Evolutionary conservation across 1,140 invertebrate species (phyloP).

Genomic region (Leptopilina boulardi): DNA sequence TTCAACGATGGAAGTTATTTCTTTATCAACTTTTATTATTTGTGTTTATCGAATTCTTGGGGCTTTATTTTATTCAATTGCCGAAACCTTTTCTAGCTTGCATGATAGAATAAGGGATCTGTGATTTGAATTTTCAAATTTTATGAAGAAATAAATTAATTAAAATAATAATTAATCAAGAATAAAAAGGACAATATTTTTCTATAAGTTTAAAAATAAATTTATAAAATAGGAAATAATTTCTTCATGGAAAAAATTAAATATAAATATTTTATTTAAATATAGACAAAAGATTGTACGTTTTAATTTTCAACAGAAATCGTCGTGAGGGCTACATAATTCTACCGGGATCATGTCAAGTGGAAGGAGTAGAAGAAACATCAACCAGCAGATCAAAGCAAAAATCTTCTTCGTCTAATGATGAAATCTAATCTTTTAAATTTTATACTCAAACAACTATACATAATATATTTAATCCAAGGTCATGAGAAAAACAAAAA

Average conservation of each 20-base stretch:
- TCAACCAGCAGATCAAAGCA: slow-evolving; percentile 34
- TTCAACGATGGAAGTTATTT: slow-evolving; percentile 29
- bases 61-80: slow-evolving; percentile 46
- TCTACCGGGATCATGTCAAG: slow-evolving; percentile 65
- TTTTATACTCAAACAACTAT: no score
- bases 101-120: slow-evolving; percentile 58
- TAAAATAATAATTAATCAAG: background rate
- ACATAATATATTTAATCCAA: no score
- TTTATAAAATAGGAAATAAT: no score
- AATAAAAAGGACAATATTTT: no score
- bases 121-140: slow-evolving; percentile 45
- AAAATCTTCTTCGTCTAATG: slow-evolving; percentile 21
- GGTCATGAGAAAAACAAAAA: no score
- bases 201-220: no score
- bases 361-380: slow-evolving; percentile 51
- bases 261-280: background rate
- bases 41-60: slow-evolving; percentile 32
- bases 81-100: slow-evolving; percentile 60
- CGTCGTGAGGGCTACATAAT: slow-evolving; percentile 61
- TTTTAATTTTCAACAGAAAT: slow-evolving; percentile 66
- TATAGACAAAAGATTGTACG: slow-evolving; percentile 27
- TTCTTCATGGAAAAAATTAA: background rate
- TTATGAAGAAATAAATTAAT: background rate
- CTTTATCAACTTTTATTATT: slow-evolving; percentile 23
- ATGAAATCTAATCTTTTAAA: background rate